Conservation (phyloP, 1,140 invertebrate species). For the Magallana ariakensis region DNA sequence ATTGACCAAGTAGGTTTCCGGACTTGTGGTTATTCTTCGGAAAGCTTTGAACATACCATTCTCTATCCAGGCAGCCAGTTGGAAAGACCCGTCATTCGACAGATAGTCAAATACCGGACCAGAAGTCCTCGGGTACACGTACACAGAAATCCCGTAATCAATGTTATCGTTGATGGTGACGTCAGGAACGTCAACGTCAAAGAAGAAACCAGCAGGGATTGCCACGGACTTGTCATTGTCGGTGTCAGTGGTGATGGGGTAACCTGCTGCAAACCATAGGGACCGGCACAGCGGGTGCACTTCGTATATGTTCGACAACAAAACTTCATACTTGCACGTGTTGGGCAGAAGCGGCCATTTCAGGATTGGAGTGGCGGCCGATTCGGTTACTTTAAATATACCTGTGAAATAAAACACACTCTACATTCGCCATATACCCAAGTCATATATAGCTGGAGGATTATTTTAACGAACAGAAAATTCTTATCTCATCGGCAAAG, state of each 20-base stretch:
- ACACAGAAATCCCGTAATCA: slow-evolving; percentile 2
- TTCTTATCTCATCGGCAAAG: too few species aligned
- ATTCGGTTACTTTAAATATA: neutral
- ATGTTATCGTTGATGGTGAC: neutral
- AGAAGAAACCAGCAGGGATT: neutral
- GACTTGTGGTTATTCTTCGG: neutral
- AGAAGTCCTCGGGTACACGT: neutral
- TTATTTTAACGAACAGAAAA: too few species aligned
- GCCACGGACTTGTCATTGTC: neutral
- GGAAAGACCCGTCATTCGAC: neutral
- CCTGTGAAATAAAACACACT: neutral
- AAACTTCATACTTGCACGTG: neutral
- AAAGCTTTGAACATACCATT: neutral
- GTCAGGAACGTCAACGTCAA: neutral
- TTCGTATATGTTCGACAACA: neutral
- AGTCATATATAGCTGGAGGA: too few species aligned
- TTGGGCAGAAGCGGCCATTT: slow-evolving; percentile 11
- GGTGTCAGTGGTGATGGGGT: neutral
- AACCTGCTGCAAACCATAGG: neutral
- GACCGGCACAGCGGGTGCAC: neutral
- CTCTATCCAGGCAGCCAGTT: neutral
- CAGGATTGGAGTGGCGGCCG: neutral
- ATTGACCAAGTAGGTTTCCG: neutral
- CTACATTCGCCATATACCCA: too few species aligned
- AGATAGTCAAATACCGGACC: slow-evolving; percentile 3